phyloP scores from a whole-genome alignment of 2,113 vertebrate species.

The Herpetotheres cachinnans region DNA sequence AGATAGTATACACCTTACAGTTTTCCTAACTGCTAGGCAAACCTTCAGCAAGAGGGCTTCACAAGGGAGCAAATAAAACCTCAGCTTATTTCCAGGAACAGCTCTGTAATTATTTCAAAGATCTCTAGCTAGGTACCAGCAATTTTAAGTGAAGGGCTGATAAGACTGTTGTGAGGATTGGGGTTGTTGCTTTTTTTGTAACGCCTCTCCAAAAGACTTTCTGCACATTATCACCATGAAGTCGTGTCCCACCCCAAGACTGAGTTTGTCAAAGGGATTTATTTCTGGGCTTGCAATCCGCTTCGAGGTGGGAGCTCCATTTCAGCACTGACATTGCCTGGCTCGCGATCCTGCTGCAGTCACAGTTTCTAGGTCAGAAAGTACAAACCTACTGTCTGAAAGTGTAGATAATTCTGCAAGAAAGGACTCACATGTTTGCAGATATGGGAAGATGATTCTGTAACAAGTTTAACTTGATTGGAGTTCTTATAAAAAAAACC shows the following conservation, averaged over 20 bases:
- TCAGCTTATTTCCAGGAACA: not conserved
- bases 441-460: not conserved
- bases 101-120: not conserved
- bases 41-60: not conserved
- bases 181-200: not conserved
- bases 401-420: not conserved
- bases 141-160: not conserved
- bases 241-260: not conserved
- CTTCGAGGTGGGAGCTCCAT: not conserved
- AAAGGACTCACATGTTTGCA: not conserved
- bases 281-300: not conserved
- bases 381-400: not conserved
- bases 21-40: not conserved
- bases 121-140: not conserved
- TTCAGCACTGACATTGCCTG: not conserved
- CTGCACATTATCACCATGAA: not conserved
- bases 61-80: not conserved
- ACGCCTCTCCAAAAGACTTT: not conserved
- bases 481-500: not conserved
- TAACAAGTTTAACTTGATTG: rapidly evolving
- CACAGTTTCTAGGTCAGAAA: not conserved
- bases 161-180: not conserved
- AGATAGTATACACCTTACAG: not conserved
- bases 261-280: not conserved
- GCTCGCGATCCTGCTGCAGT: not conserved